Base-by-base conservation (phyloP, 2,888 invertebrate genomes). In the Cecidostiba fungosa region DNA sequence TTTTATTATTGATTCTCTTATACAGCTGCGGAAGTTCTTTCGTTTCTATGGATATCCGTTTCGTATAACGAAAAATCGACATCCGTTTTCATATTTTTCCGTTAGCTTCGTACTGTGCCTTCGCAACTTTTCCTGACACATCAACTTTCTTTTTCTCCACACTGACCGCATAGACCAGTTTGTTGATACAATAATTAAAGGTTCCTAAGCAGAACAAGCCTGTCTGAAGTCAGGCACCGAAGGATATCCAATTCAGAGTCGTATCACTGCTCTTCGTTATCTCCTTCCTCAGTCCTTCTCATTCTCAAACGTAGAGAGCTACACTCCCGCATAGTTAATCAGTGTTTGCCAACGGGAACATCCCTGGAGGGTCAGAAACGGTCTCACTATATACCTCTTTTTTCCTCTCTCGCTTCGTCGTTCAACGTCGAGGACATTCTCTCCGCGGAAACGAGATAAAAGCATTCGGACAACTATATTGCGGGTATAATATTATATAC, bases 1-100 rank as follows among this genome's bases (percentile, higher is more conserved):
- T 77, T 77, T 43, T 4, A 36, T 66, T 47, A 77, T 77, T 26
- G 62, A 77, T 77, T 77, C 77, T 29, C 19, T 29, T 12, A 32
- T 50, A 4, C 14, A 74, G 50, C 3, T 32, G 32, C 32, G 32
- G 3, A 32, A 32, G 32, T 32, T 32, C 14, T 54, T 59, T 76
- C 32, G 32, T 76, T 32, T 32, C 19, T 54, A 59, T 54, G 16
- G 36, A 0, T 32, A 23, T 29, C 16, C 66, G 26, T 66, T 66
- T 77, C 43, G 62, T 39, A 19, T 16, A 26, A 74, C 29, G 29
- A 29, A 23, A 32, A 76, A 77, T 62, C 66, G 77, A 77, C 36
- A 59, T 66, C 1, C n/a, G 29, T 66, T 77, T 77, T 66, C 23
- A 77, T 59, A 59, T 32, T 32, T 32, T 32, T 3, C 1, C 32